Conservation (phyloP, 2,113 vertebrate genomes). For the Salvelinus alpinus region DNA sequence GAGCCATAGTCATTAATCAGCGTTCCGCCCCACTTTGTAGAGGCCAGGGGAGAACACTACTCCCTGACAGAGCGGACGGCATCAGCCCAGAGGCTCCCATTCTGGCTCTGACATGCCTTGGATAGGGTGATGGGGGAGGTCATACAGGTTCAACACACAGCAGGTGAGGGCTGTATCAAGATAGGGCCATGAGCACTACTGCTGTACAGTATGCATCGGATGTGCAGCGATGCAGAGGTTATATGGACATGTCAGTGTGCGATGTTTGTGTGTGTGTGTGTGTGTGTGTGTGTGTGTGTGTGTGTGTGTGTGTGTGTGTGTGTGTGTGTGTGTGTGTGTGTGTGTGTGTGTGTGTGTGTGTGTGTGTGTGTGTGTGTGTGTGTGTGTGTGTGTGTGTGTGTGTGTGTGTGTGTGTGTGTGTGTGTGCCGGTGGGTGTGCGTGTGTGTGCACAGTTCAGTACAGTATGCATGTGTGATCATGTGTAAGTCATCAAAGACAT, state of each 20-base stretch:
- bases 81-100: neutral
- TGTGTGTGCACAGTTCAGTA: neutral
- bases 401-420: neutral
- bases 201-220: too few relatives aligned
- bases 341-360: neutral
- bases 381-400: too few relatives aligned
- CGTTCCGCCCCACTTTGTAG: neutral
- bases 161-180: neutral
- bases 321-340: neutral
- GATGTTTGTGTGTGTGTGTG: neutral
- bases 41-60: neutral
- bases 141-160: neutral
- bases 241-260: neutral
- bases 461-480: too few relatives aligned
- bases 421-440: neutral
- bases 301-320: neutral
- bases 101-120: slow-evolving; percentile 5
- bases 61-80: neutral
- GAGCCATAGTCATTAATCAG: slow-evolving; percentile 54
- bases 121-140: slow-evolving; percentile 6
- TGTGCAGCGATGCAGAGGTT: too few relatives aligned
- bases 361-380: too few relatives aligned
- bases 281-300: neutral
- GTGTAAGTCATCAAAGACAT: too few relatives aligned
- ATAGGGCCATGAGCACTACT: too few relatives aligned